Evolutionary conservation across 2,113 vertebrate species (phyloP), one percentile per base, ranked within the genome.

Genomic region (Myotis brandtii): DNA sequence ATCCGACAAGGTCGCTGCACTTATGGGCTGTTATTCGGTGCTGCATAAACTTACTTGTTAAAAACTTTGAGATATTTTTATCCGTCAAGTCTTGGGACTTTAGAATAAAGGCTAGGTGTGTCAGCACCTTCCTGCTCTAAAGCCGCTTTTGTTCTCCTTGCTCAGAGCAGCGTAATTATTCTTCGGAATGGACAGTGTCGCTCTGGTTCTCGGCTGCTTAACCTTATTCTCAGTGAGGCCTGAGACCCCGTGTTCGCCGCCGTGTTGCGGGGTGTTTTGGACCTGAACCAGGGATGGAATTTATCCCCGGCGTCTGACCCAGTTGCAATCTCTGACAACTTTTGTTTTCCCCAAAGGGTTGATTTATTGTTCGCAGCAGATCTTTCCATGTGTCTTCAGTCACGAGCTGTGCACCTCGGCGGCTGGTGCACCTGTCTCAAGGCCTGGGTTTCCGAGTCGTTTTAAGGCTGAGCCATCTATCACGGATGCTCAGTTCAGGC

Each of bases 251-350:
- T 62, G 43, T 16, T 46, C 70, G 30, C 82, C 10, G 13, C 30
- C n/a, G 11, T 43, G 40, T 34, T 76, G 30, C 21, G 2, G 40
- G 10, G 14, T 43, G 93, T 79, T 54, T 25, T 48, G 64, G 34
- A 73, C 91, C 50, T 95, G 73, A 93, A 82, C 72, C 56, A 86
- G 43, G 46, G 64, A 84, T 72, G 46, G 48, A 85, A 70, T 93
- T 96, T 96, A 88, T 85, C 83, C 66, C 75, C 69, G 62, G 62
- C 40, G 37, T 87, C 66, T 87, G 89, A 89, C 84, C 83, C n/a
- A 40, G 69, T 91, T 82, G 84, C 21, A 18, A 32, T 77, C 20
- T 76, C 67, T 4, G 27, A 75, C 25, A 30, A 27, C 67, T 86
- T 43, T 23, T 62, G 3, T 95, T 62, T 94, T 92, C 80, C 89